phyloP scores from a whole-genome alignment of 2,888 invertebrate species.

The Resseliella maxima region DNA sequence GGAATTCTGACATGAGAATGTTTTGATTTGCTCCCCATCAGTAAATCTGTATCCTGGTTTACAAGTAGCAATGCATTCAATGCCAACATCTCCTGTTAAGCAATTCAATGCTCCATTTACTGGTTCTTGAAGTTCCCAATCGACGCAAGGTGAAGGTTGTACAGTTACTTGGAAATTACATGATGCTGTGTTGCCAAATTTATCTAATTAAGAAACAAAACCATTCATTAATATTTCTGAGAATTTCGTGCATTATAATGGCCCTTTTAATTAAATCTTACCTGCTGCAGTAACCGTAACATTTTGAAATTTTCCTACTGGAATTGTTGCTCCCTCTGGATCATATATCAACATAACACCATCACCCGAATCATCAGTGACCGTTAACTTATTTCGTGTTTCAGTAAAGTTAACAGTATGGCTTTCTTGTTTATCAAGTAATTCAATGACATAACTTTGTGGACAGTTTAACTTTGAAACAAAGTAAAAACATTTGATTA shows the following conservation, averaged over 20 bases:
- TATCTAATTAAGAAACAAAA: no score
- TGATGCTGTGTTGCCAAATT: conserved; percentile 86
- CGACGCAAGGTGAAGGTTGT: conserved; percentile 92
- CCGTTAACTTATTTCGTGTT: conserved; percentile 84
- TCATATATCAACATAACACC: conserved; percentile 84
- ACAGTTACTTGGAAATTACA: conserved; percentile 95
- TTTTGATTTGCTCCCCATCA: conserved; percentile 88
- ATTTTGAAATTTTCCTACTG: conserved; percentile 89
- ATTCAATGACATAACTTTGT: conserved; percentile 92
- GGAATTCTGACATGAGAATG: conserved; percentile 84
- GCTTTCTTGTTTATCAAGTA: conserved; percentile 89
- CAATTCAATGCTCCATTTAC: conserved; percentile 90
- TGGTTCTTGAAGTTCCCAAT: conserved; percentile 92
- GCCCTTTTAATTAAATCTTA: no score
- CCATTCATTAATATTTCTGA: no score
- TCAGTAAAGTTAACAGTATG: conserved; percentile 93
- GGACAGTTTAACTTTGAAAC: conserved; percentile 78
- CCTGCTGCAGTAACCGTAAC: conserved; percentile 89
- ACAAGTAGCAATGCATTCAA: conserved; percentile 91
- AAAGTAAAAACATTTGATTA: no score
- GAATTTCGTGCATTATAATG: no score
- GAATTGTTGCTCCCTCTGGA: conserved; percentile 86
- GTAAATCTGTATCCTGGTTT: conserved; percentile 90
- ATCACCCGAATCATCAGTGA: conserved; percentile 88
- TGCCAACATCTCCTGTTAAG: conserved; percentile 80